Evolutionary conservation across 2,113 vertebrate genomes (phyloP).

Genomic region (Orcinus orca): DNA sequence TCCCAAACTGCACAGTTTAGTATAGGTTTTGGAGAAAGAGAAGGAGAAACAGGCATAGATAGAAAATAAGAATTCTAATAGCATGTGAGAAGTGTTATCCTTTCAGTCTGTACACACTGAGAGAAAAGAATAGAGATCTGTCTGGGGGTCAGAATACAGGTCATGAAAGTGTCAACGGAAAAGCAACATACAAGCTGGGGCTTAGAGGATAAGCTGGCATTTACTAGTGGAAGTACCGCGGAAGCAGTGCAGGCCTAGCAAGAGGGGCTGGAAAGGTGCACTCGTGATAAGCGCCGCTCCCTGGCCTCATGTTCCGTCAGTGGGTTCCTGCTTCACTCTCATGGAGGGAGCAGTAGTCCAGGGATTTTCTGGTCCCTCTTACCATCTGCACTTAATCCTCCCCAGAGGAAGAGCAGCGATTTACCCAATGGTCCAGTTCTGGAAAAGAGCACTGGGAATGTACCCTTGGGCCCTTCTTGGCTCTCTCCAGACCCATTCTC

Average conservation of each 20-base stretch:
- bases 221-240: neutral
- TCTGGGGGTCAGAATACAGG: neutral
- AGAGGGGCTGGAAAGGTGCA: neutral
- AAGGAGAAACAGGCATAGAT: neutral
- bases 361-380: neutral
- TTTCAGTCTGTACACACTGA: neutral
- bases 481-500: neutral
- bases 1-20: neutral
- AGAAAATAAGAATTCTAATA: neutral
- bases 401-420: neutral
- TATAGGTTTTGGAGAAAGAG: neutral
- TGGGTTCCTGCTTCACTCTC: neutral
- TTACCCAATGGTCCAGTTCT: neutral
- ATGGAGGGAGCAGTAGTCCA: neutral
- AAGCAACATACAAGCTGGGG: neutral
- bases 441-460: neutral
- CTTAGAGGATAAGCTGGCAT: neutral
- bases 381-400: neutral
- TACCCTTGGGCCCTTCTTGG: neutral
- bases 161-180: neutral
- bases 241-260: neutral
- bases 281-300: fast-evolving
- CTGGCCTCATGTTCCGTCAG: too few species aligned
- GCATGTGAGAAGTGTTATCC: neutral
- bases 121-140: neutral